phyloP scores from a whole-genome alignment of 2,797 vertebrate genomes.

The Acrossocheilus fasciatus region DNA sequence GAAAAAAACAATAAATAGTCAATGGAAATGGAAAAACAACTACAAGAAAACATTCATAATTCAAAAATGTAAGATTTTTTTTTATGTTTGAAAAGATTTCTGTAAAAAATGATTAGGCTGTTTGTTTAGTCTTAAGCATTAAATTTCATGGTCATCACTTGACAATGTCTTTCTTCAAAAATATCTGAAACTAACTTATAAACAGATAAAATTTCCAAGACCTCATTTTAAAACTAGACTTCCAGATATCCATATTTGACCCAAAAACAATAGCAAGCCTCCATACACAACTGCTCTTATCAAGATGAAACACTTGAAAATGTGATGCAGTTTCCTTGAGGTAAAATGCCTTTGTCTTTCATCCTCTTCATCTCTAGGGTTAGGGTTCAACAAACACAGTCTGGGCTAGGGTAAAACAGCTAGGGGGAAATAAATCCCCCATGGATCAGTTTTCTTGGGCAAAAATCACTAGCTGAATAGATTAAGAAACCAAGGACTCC shows the following conservation, averaged over 20 bases:
- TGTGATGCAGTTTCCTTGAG: background rate
- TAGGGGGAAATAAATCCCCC: constrained; percentile 36
- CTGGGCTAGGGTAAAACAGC: constrained; percentile 55
- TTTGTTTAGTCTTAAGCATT: background rate
- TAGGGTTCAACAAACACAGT: constrained; percentile 33
- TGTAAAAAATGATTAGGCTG: too few relatives aligned
- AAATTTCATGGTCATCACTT: background rate
- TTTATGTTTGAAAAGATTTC: background rate
- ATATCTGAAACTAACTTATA: background rate
- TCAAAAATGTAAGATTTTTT: too few relatives aligned
- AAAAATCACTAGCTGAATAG: constrained; percentile 26
- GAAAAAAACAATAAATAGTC: background rate
- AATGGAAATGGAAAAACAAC: background rate
- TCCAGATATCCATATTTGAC: background rate
- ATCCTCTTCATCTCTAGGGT: constrained; percentile 47
- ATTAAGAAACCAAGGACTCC: constrained; percentile 38
- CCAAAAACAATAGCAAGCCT: background rate
- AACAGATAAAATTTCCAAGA: background rate
- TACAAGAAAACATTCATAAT: background rate
- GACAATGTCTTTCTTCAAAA: background rate
- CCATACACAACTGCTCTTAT: background rate
- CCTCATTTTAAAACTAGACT: background rate
- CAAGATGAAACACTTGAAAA: background rate
- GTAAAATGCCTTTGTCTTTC: constrained; percentile 3
- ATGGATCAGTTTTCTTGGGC: constrained; percentile 9